Conservation (phyloP, 2,888 invertebrate species). For the Acanthopleura granulata region DNA sequence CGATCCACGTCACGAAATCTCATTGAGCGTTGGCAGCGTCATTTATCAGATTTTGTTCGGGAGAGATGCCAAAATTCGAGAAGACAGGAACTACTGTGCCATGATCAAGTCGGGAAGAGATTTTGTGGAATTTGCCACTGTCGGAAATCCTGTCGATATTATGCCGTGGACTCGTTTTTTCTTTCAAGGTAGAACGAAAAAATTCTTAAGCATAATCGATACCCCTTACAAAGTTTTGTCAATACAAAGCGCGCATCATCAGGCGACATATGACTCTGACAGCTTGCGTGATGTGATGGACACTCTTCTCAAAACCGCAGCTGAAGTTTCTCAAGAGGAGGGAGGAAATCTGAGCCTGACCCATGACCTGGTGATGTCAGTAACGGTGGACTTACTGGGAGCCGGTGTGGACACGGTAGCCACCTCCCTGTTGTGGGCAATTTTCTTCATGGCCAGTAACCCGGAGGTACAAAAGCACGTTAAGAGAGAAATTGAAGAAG, state of each 20-base stretch:
- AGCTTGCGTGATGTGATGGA: conserved; percentile 3
- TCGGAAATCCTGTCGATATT: conserved; percentile 40
- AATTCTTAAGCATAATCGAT: background rate
- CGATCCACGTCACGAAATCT: conserved; percentile 21
- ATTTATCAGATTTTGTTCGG: conserved; percentile 37
- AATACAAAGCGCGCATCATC: background rate
- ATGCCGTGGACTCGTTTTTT: conserved; percentile 40
- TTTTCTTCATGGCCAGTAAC: background rate
- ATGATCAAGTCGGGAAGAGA: conserved; percentile 13
- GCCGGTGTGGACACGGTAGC: background rate
- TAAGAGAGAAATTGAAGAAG: background rate
- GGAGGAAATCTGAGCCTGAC: background rate
- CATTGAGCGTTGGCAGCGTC: conserved; percentile 26
- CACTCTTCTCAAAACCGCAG: background rate
- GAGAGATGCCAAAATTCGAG: conserved; percentile 25
- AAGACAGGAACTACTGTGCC: conserved; percentile 25
- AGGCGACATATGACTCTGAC: background rate
- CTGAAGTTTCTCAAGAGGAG: background rate
- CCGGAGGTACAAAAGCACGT: background rate
- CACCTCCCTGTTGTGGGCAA: background rate
- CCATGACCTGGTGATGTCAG: background rate
- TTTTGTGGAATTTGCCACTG: conserved; percentile 28
- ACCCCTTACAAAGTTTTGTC: background rate
- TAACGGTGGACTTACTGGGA: background rate
- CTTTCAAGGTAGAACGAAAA: background rate